Conservation (phyloP, 1,140 invertebrate genomes). For the Hyphantria cunea region DNA sequence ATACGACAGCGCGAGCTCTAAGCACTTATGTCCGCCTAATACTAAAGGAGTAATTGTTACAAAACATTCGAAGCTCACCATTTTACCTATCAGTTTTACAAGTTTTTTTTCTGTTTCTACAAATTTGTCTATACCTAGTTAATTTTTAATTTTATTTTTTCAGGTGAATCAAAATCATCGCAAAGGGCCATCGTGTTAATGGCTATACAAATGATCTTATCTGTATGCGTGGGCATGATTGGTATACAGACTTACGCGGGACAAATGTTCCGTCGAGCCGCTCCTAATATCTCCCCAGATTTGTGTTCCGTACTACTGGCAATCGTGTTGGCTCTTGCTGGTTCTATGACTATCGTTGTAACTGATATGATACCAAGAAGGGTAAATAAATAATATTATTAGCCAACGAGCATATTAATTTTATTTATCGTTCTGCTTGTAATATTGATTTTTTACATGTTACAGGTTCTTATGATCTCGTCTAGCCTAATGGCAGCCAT, state of each 20-base stretch:
- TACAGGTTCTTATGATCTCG: slow-evolving; percentile 31
- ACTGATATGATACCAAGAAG: slow-evolving; percentile 34
- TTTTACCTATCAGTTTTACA: slow-evolving; percentile 6
- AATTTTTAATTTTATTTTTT: slow-evolving; percentile 1
- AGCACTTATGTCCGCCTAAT: slow-evolving; percentile 9
- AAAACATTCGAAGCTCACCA: slow-evolving; percentile 15
- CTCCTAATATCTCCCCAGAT: slow-evolving; percentile 33
- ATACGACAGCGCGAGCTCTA: background rate
- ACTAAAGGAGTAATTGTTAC: slow-evolving; percentile 24
- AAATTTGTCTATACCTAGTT: background rate
- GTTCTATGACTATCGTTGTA: slow-evolving; percentile 13
- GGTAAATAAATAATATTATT: slow-evolving; percentile 20
- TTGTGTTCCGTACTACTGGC: slow-evolving; percentile 36
- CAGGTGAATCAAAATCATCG: slow-evolving; percentile 18
- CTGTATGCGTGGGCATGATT: slow-evolving; percentile 28
- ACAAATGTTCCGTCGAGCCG: slow-evolving; percentile 30
- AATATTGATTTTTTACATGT: background rate
- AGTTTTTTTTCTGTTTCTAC: slow-evolving; percentile 3
- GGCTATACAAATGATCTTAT: slow-evolving; percentile 1
- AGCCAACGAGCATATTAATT: background rate
- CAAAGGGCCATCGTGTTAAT: slow-evolving; percentile 19
- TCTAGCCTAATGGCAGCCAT: slow-evolving; percentile 2
- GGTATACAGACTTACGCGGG: slow-evolving; percentile 35
- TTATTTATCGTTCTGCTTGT: no score
- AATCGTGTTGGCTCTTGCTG: slow-evolving; percentile 6